Evolutionary conservation across 2,113 vertebrate species (phyloP).

Genomic region (Orientallactaga bullata): DNA sequence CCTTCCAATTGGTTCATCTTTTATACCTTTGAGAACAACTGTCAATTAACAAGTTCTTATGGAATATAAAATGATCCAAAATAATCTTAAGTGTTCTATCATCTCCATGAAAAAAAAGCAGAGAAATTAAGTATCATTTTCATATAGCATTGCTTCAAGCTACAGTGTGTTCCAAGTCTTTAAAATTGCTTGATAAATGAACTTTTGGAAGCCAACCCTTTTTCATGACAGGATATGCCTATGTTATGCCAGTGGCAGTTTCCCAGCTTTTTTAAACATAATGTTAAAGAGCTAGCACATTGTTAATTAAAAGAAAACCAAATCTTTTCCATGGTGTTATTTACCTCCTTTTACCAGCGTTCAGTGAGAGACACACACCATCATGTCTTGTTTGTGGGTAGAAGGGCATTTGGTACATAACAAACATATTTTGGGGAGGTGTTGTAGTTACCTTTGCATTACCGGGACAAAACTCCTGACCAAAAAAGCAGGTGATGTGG

Average conservation of each 20-base stretch:
- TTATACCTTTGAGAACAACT: conserved; percentile 2
- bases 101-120: conserved; percentile 5
- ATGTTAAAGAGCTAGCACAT: background rate
- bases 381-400: background rate
- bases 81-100: conserved; percentile 5
- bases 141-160: conserved; percentile 49
- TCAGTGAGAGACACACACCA: background rate
- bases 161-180: background rate
- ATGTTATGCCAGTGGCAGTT: conserved; percentile 34
- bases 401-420: background rate
- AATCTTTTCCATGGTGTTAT: conserved; percentile 47
- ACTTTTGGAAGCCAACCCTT: conserved; percentile 38
- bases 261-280: conserved; percentile 26
- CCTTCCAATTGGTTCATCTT: background rate
- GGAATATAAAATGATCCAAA: conserved; percentile 29
- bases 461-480: too few relatives aligned
- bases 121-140: conserved; percentile 31
- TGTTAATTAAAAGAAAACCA: conserved; percentile 21
- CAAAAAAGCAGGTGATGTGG: too few relatives aligned
- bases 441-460: too few relatives aligned
- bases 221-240: conserved; percentile 49
- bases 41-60: background rate
- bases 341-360: conserved; percentile 27
- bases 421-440: background rate
- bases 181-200: conserved; percentile 48